phyloP scores from a whole-genome alignment of 2,888 invertebrate species.

The Pristionchus arcanus region DNA sequence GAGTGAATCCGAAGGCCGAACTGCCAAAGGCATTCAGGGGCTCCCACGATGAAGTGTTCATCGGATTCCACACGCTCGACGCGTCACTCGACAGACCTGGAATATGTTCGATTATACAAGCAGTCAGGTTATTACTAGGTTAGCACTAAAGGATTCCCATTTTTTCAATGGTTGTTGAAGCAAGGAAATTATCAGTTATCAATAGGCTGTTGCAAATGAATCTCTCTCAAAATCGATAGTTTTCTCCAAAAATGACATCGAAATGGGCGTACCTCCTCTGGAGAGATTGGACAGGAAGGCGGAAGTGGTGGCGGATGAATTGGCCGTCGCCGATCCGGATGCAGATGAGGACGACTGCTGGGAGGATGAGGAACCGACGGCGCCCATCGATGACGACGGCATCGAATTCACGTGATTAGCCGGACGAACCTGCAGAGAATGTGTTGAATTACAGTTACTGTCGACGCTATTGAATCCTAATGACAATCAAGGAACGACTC shows the following conservation, averaged over 20 bases:
- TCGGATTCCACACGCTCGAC: conserved; percentile 40
- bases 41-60: conserved; percentile 1
- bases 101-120: background rate
- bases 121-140: no score
- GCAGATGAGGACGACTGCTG: background rate
- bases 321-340: background rate
- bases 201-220: no score
- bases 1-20: background rate
- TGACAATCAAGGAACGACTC: no score
- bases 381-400: conserved; percentile 18
- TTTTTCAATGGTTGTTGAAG: no score
- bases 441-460: no score
- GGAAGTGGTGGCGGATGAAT: background rate
- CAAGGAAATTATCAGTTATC: no score
- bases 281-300: conserved; percentile 35
- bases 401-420: conserved; percentile 4
- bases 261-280: background rate
- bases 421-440: background rate
- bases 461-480: no score
- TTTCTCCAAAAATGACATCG: no score
- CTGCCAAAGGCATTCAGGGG: background rate
- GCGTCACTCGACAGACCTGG: background rate
- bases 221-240: no score
- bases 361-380: background rate
- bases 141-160: no score